These are phyloP conservation scores for cattle (Bos taurus) DNA, from an alignment of 2,113 vertebrate genomes.

Conservation along the genomic window DNA sequence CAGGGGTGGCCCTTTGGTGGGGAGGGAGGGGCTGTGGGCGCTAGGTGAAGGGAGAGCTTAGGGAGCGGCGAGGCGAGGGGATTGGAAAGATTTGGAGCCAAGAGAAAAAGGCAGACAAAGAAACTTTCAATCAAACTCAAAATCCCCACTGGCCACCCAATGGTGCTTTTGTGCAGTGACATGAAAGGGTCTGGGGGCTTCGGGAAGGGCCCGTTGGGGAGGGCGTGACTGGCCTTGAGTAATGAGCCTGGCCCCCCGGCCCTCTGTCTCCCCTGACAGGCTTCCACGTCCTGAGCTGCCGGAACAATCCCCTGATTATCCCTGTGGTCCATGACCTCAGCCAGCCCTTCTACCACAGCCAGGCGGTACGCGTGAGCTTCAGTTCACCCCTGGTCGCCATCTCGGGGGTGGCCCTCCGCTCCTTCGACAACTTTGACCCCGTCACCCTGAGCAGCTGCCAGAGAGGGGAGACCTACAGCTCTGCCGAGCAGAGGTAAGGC, in stretches of 20 bases:
- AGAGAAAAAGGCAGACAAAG: constrained; percentile 68
- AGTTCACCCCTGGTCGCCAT: constrained; percentile 92
- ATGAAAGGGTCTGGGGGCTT: constrained; percentile 77
- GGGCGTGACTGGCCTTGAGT: constrained; percentile 77
- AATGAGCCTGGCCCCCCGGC: constrained; percentile 74
- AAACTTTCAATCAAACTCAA: constrained; percentile 77
- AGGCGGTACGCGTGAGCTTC: constrained; percentile 93
- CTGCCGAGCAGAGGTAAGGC: constrained; percentile 94
- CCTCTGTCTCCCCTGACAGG: constrained; percentile 86
- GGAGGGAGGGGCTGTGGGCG: constrained; percentile 21
- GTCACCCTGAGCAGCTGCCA: constrained; percentile 98
- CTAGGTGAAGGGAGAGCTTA: constrained; percentile 62
- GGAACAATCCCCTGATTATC: constrained; percentile 97
- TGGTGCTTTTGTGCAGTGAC: constrained; percentile 74
- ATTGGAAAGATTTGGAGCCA: constrained; percentile 65
- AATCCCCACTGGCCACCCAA: constrained; percentile 70
- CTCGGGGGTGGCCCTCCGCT: constrained; percentile 96
- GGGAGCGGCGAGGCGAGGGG: constrained; percentile 46
- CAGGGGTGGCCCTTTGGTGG: constrained; percentile 43
- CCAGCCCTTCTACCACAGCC: constrained; percentile 96
- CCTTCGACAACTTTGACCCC: constrained; percentile 99
- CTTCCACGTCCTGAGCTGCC: constrained; percentile 95
- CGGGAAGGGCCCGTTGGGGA: constrained; percentile 75
- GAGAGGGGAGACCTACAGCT: constrained; percentile 98
- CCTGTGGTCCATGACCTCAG: constrained; percentile 98